Evolutionary conservation across 2,888 invertebrate genomes (phyloP), one percentile per base, ranked within the genome.

Genomic region (Cosmopolites sordidus): DNA sequence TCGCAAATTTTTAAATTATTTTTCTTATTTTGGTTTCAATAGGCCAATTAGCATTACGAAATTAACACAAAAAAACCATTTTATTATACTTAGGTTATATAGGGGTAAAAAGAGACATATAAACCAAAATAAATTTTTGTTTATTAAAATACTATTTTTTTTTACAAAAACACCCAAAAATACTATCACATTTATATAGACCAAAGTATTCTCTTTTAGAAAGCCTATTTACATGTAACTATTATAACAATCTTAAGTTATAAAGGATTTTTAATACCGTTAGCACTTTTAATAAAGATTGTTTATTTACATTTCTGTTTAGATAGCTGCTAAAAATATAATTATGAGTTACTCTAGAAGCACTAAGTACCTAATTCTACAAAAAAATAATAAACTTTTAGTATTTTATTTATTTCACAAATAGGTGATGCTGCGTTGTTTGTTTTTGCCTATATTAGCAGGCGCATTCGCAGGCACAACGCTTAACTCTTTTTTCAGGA

Each of bases 401-500:
- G 42, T 51, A 42, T 48, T 29, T 33, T 3, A 41, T 8, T 17
- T n/a, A 40, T n/a, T 14, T 14, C 30, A 15, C 8, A 8, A 11
- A 6, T 14, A 38, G 9, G 38, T 38, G 38, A 12, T 15, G 38
- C n/a, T n/a, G 16, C 22, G 22, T 22, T 22, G 22, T 3, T 22
- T 5, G n/a, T n/a, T 12, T 33, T 38, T 22, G 4, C 16, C 16
- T 12, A 14, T 16, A 62, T 75, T 77, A 79, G 67, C 79, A 86
- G 60, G 79, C 81, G 78, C 89, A 89, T 75, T 83, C 81, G 76
- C 89, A 89, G 60, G 86, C 81, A 76, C 85, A 87, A 68, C 86
- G 83, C 73, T 86, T 85, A 33, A 84, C 81, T 66, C 86, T 82
- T 72, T 86, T 84, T 77, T 61, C 77, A 77, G 64, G 71, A 67